These are phyloP conservation scores for Sinhomidia bicolor DNA, from an alignment of 2,888 invertebrate species.

Conservation along the genomic window DNA sequence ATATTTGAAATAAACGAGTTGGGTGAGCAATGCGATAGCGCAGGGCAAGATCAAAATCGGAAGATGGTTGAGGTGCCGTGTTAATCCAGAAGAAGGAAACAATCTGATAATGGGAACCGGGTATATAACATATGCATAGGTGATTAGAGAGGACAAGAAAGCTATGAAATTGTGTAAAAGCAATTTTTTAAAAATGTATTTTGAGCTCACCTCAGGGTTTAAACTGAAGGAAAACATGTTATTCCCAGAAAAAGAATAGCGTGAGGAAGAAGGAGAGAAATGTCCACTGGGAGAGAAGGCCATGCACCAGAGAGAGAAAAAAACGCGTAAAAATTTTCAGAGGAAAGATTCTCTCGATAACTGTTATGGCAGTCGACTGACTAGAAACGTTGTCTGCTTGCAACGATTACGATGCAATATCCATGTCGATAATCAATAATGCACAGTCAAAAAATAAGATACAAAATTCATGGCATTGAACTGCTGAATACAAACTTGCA, in stretches of 20 bases:
- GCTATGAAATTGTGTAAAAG: not conserved
- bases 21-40: slow-evolving; percentile 45
- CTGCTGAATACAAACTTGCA: too few relatives aligned
- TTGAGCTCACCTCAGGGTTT: slow-evolving; percentile 76
- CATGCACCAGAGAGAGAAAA: too few relatives aligned
- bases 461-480: too few relatives aligned
- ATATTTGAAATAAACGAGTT: slow-evolving; percentile 55
- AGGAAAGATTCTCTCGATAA: too few relatives aligned
- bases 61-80: not conserved
- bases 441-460: too few relatives aligned
- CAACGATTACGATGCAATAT: too few relatives aligned
- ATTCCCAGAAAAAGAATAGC: slow-evolving; percentile 55
- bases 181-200: not conserved
- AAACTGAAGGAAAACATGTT: slow-evolving; percentile 77
- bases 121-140: too few relatives aligned
- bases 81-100: slow-evolving; percentile 48
- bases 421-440: too few relatives aligned
- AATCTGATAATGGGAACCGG: slow-evolving; percentile 46
- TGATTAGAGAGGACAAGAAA: too few relatives aligned
- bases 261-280: slow-evolving; percentile 22
- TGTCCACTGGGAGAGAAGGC: slow-evolving; percentile 11
- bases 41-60: slow-evolving; percentile 37
- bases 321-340: too few relatives aligned
- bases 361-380: too few relatives aligned
- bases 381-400: too few relatives aligned